Base-by-base conservation (phyloP, 2,888 invertebrate genomes). In the Reticulitermes lucifugus region DNA sequence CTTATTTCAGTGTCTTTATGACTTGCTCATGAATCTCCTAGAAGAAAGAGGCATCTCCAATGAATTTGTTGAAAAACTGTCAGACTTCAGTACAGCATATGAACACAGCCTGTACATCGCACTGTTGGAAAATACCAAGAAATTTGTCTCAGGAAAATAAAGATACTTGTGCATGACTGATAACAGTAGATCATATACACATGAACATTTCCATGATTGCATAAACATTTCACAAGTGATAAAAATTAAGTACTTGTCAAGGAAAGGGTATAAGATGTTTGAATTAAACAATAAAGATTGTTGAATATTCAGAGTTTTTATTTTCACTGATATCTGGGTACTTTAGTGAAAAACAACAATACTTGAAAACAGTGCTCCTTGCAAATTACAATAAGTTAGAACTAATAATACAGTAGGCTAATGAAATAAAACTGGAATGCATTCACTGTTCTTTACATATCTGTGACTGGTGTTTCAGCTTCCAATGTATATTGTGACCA, bases 11-110 rank as follows among this genome's bases (percentile, higher is more conserved):
- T 97, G 98, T 89, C 92, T 99, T 84, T 99, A 99, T 90, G 98
- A 99, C 90, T 93, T 98, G 80, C 92, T 99, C 88, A 96, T 99
- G 95, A 98, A 98, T 90, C 93, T 98, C 88, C 92, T 99, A 85
- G 99, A 99, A 91, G 99, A 99, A 90, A 97, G 99, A 88, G 99
- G 99, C 60, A 93, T 99, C 86, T 96, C 96, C 89, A 98, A 98
- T 89, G 97, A 98, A 87, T 99, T 99, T 91, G 96, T 95, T 0
- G 96, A 97, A 88, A 96, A 98, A 90, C 90, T 99, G 35, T 94
- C 97, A 0, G 95, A 96, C 87, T 95, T 97, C 90, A 96, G 97
- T 90, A 99, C 99, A 5, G 94, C 94, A 1, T 98, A 98, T 90
- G 99, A 99, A 91, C 99, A 99, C 90, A 93, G 95, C 2, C 95